Base-by-base conservation (phyloP, 2,888 invertebrate species). In the Nyleta sp. region DNA sequence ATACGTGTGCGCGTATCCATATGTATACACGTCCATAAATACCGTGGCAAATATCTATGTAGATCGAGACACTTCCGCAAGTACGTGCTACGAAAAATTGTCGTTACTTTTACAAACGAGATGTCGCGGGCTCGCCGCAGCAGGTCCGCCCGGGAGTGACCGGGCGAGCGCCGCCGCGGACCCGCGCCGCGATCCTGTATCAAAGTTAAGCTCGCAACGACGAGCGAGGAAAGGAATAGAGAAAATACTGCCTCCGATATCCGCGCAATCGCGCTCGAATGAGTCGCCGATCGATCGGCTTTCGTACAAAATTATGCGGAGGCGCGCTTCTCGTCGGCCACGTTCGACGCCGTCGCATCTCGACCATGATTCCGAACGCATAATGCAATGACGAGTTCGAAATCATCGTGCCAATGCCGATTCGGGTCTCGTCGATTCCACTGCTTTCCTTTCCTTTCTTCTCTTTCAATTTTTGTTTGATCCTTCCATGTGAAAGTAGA, bases 21-120 rank as follows among this genome's bases (percentile, higher is more conserved):
- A 86, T 82, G 85, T 84, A 85, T 88, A 87, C 85, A 86, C 85
- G 83, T 87, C 87, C 86, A 64, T 88, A 86, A 88, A 88, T 87
- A 88, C 86, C 84, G 86, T 87, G 87, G 86, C 88, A 87, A 87
- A 85, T 87, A 87, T 84, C 78, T 82, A 83, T 80, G 82, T 86
- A 85, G 82, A 83, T 86, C 82, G 83, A 85, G 83, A 64, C 78
- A 81, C 57, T 82, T 80, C 76, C 75, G 84, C 80, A 84, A 84
- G 67, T 64, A 48, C 44, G 53, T 38, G 42, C 60, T 57, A 67
- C 53, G 44, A 59, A 35, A 52, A 52, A 52, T 2, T 28, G 40
- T 50, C 35, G 35, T 24, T 5, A n/a, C 50, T 38, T 33, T 40
- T 59, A 50, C 33, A 42, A 60, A 70, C 35, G 50, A 57, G 17